Evolutionary conservation across 2,113 vertebrate genomes (phyloP).

Genomic region (Emberiza fucata): DNA sequence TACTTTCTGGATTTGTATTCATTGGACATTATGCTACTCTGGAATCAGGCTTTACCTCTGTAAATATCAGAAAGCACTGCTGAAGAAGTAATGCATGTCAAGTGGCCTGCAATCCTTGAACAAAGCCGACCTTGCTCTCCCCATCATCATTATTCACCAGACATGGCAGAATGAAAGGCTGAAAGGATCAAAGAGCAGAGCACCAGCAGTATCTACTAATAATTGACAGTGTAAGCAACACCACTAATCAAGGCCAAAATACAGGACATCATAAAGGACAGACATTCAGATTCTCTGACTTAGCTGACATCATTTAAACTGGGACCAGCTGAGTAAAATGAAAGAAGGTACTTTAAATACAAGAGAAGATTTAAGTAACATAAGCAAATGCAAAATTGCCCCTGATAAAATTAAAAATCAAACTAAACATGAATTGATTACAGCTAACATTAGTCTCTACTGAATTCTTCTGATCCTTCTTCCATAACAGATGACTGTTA

Average conservation of each 20-base stretch:
- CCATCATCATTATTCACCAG: slow-evolving; percentile 30
- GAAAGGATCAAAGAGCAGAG: slow-evolving; percentile 57
- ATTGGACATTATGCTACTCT: not conserved
- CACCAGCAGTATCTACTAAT: slow-evolving; percentile 25
- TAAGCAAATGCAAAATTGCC: not conserved
- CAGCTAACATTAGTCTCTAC: not conserved
- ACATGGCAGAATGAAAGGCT: slow-evolving; percentile 24
- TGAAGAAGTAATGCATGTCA: not conserved
- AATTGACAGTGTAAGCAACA: slow-evolving; percentile 32
- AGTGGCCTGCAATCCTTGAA: slow-evolving; percentile 6
- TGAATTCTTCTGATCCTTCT: not conserved
- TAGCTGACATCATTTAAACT: not conserved
- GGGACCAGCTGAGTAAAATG: not conserved
- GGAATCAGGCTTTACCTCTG: not conserved
- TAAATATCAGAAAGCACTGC: slow-evolving; percentile 2
- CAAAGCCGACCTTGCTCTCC: slow-evolving; percentile 25
- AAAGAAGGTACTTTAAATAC: not conserved
- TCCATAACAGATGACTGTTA: not conserved
- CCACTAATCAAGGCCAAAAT: slow-evolving; percentile 10
- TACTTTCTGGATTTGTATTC: not conserved
- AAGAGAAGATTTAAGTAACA: not conserved
- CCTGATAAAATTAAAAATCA: not conserved
- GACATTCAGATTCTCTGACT: not conserved
- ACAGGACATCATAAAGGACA: not conserved
- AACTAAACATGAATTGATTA: not conserved